Conservation (phyloP, 2,797 vertebrate species). For the Prunella strophiata region DNA sequence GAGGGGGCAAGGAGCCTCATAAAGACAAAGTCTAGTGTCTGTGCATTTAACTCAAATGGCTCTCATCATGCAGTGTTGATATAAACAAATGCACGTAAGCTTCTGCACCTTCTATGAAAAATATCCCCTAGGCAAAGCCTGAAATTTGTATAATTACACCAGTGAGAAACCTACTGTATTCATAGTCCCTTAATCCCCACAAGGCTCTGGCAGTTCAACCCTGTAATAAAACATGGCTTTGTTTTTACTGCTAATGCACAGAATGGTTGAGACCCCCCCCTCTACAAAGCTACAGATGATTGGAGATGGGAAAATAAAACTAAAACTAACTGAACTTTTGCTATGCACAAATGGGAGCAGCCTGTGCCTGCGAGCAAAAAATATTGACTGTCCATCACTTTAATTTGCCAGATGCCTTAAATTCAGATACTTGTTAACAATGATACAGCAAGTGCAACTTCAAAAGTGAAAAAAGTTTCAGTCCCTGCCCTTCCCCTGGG, state of each 20-base stretch:
- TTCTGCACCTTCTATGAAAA: conserved; percentile 6
- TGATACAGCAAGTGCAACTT: background rate
- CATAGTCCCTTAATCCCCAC: background rate
- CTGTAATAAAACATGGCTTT: conserved; percentile 27
- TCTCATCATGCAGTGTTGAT: background rate
- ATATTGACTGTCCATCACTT: background rate
- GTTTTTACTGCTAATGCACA: background rate
- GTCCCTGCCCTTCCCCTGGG: conserved; percentile 11
- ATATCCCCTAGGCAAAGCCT: background rate
- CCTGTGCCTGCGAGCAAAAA: background rate
- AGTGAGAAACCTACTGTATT: background rate
- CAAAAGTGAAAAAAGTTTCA: conserved; percentile 36
- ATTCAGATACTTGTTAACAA: conserved; percentile 1
- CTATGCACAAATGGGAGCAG: background rate
- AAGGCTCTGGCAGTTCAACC: background rate
- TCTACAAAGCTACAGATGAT: background rate
- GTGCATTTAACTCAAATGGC: background rate
- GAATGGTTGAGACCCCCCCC: background rate
- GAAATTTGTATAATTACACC: conserved; percentile 40
- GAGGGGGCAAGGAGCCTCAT: background rate
- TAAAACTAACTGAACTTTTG: background rate
- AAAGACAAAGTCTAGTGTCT: background rate
- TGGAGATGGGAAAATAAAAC: background rate
- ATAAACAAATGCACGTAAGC: background rate
- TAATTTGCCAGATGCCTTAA: background rate